Percentiles rank a stretch among this genome's conserved stretches.
phyloP scores from a whole-genome alignment of 2,113 vertebrate species.

The Cryptomyrus ogoouensis region DNA sequence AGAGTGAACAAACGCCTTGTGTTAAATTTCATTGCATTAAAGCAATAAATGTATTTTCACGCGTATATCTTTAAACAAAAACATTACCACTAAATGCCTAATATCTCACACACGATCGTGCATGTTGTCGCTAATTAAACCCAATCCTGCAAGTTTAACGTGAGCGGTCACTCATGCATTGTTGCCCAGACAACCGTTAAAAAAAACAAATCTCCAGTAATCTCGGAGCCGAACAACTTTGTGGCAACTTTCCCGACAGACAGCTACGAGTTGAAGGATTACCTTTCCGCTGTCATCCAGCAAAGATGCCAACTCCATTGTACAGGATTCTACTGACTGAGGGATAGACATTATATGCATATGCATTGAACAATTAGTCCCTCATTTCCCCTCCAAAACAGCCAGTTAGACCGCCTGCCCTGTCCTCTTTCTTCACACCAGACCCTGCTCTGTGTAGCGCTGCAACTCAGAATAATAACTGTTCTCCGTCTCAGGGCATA shows the following conservation, averaged over 20 bases:
- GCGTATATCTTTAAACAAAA: background rate
- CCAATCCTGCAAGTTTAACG: background rate
- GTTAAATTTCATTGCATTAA: background rate
- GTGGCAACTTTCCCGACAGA: background rate
- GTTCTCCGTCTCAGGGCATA: constrained; percentile 38
- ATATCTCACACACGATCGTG: background rate
- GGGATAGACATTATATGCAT: constrained; percentile 5
- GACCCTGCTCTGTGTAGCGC: constrained; percentile 24
- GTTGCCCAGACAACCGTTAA: background rate
- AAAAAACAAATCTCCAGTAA: background rate
- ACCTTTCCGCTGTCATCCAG: constrained; percentile 54
- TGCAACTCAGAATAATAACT: constrained; percentile 15
- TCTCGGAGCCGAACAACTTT: background rate
- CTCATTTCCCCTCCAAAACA: background rate
- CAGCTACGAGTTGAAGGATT: constrained; percentile 20
- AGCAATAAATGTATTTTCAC: background rate
- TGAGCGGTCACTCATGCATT: background rate
- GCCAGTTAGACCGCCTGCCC: background rate
- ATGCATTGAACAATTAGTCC: background rate
- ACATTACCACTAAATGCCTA: background rate
- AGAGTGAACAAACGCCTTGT: background rate
- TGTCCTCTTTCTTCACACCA: constrained; percentile 9
- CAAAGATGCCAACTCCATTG: constrained; percentile 44
- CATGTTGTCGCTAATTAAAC: background rate
- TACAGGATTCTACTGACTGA: constrained; percentile 13